Evolutionary conservation across 2,113 vertebrate genomes (phyloP).

Genomic region (Pseudorasbora parva): DNA sequence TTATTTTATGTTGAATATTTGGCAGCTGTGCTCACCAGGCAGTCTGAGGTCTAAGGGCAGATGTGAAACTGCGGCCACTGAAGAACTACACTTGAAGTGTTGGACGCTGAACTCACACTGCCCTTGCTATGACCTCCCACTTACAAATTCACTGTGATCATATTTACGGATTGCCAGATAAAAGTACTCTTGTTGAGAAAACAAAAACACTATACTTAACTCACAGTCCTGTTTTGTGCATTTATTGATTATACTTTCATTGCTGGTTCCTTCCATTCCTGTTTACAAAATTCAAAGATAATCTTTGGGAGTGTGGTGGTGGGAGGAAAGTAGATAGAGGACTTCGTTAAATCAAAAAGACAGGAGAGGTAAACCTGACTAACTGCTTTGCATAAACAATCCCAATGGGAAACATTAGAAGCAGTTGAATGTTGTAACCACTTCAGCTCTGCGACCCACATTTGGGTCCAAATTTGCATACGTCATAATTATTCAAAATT

Average conservation of each 20-base stretch:
- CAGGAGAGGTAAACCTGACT: not conserved
- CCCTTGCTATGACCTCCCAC: slow-evolving; percentile 21
- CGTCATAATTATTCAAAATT: too few species aligned
- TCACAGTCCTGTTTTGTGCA: slow-evolving; percentile 12
- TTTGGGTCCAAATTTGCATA: too few species aligned
- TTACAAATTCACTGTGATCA: slow-evolving; percentile 20
- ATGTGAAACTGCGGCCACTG: slow-evolving; percentile 46
- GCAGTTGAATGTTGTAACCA: too few species aligned
- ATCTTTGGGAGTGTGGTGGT: not conserved
- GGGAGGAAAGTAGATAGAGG: not conserved
- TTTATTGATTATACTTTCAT: not conserved
- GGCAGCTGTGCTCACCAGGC: not conserved
- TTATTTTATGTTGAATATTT: slow-evolving; percentile 17
- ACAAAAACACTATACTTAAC: slow-evolving; percentile 29
- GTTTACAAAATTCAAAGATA: not conserved
- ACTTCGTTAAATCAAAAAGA: not conserved
- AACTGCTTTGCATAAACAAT: not conserved
- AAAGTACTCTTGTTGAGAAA: slow-evolving; percentile 44
- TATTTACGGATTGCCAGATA: slow-evolving; percentile 22
- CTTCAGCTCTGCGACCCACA: too few species aligned
- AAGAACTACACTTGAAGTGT: slow-evolving; percentile 9
- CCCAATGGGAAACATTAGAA: not conserved
- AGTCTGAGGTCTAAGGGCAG: slow-evolving; percentile 34
- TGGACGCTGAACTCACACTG: slow-evolving; percentile 33
- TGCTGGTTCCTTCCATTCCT: not conserved